Conservation (phyloP, 2,797 vertebrate species). For the Synanceia verrucosa region DNA sequence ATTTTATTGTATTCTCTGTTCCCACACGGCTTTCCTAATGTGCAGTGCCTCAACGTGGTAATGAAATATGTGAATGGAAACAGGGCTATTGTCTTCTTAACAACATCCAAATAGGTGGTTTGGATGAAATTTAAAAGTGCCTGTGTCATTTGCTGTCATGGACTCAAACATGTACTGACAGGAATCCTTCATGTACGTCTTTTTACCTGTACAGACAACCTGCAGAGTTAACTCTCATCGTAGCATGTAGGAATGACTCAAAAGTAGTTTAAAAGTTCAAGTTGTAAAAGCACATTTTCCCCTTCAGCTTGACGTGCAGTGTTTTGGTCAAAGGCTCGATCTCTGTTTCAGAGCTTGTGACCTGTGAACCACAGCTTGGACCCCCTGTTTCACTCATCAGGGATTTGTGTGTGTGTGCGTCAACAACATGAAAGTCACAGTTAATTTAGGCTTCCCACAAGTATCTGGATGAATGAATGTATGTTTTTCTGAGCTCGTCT, state of each 20-base stretch:
- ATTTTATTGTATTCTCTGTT: too few species aligned
- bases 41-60: too few species aligned
- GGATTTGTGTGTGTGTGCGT: background rate
- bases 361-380: slow-evolving; percentile 19
- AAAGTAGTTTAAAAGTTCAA: background rate
- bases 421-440: background rate
- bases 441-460: background rate
- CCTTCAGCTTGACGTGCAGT: background rate
- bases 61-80: too few species aligned
- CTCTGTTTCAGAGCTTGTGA: slow-evolving; percentile 3
- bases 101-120: background rate
- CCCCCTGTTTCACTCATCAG: background rate
- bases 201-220: background rate
- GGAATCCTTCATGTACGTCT: too few species aligned
- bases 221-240: background rate
- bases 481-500: background rate
- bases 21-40: too few species aligned
- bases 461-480: background rate
- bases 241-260: background rate
- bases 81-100: too few species aligned
- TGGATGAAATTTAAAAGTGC: background rate
- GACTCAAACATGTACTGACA: too few species aligned
- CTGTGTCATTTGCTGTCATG: background rate
- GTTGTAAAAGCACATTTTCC: background rate
- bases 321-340: background rate